Percentiles rank a stretch among this genome's conserved stretches.
Evolutionary conservation across 2,113 vertebrate genomes (phyloP).

Genomic region (Sprattus sprattus): DNA sequence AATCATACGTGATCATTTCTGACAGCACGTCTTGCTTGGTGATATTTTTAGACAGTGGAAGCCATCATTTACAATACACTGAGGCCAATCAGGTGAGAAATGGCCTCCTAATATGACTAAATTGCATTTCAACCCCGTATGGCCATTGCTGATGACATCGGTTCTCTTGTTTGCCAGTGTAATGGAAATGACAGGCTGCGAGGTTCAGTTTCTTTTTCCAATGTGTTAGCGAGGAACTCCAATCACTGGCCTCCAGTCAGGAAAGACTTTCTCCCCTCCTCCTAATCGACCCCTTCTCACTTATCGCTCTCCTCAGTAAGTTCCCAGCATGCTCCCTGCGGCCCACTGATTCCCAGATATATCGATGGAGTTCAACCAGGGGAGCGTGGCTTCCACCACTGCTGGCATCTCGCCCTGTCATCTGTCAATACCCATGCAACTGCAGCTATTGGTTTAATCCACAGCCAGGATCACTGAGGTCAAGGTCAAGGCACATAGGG

Average conservation of each 20-base stretch:
- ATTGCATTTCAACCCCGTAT: background rate
- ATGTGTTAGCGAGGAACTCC: background rate
- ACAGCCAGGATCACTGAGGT: background rate
- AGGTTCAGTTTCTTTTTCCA: background rate
- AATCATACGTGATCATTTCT: too few species aligned
- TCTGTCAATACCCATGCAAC: background rate
- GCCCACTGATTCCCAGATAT: background rate
- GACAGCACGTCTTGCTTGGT: too few species aligned
- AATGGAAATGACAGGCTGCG: background rate
- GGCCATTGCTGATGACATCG: background rate
- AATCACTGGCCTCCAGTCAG: background rate
- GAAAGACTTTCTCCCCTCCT: background rate
- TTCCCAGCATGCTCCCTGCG: background rate
- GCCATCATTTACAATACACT: background rate
- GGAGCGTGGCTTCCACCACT: background rate
- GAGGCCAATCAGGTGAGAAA: background rate
- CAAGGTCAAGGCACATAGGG: slow-evolving; percentile 27
- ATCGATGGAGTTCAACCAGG: background rate
- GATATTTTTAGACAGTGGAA: too few species aligned
- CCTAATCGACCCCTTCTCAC: background rate
- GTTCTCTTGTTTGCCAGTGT: background rate
- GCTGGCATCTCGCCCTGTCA: background rate
- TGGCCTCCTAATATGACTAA: background rate
- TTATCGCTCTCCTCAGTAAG: slow-evolving; percentile 5
- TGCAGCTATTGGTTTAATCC: background rate